Evolutionary conservation across 2,113 vertebrate species (phyloP), one percentile per base, ranked within the genome.

Genomic region (Arenaria interpres): DNA sequence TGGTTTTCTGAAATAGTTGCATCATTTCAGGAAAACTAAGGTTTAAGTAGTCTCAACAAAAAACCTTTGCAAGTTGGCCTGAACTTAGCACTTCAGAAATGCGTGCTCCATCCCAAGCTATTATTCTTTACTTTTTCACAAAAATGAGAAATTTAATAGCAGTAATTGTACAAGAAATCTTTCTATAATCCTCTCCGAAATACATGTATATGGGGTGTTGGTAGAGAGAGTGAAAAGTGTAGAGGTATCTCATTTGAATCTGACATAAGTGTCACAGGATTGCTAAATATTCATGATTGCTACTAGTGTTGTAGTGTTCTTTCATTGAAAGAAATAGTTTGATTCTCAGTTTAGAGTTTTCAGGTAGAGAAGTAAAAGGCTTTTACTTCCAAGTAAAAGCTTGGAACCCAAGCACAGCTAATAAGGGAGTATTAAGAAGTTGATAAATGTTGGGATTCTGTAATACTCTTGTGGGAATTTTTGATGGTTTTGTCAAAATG

Each of bases 221-320:
- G 50, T 77, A 39, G 6, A 41, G 66, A 63, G 15, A 39, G 35
- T 28, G 33, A 46, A 75, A 56, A 32, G 48, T 48, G 59, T 7
- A 16, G 57, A 51, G 23, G 13, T 41, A 22, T 41, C 23, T 67
- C 4, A 2, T n/a, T 32, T 48, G n/a, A 32, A 27, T 63, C 28
- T 54, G 62, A 10, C 5, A 5, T 0, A 1, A 5, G 3, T 67
- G 18, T 39, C 35, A 5, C 25, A 30, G 7, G 21, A 57, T 46
- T 50, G 46, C 51, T 63, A 39, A 45, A 60, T 79, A 43, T 25
- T 68, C 9, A 12, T 27, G 27, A 51, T 20, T 3, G 11, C 39
- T 25, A 15, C n/a, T 51, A 18, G 32, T 9, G 5, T 24, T 75
- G 21, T 14, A 17, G 28, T 30, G 28, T 30, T 54, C 53, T 39